phyloP scores from a whole-genome alignment of 2,797 vertebrate genomes.

The Squalus acanthias region DNA sequence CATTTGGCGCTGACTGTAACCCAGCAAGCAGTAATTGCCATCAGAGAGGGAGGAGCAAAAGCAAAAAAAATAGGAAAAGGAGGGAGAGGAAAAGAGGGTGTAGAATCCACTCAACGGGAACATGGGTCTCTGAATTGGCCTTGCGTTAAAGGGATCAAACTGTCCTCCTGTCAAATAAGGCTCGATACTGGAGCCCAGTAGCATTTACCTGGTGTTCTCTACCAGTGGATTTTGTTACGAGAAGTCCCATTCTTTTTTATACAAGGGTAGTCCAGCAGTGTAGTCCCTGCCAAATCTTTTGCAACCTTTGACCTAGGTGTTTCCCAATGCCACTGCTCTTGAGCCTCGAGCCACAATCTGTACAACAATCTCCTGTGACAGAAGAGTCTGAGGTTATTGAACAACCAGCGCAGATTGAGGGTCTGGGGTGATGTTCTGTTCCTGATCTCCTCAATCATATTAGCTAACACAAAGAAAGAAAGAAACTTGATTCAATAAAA shows the following conservation, averaged over 20 bases:
- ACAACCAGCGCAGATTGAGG: not conserved
- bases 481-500: slow-evolving; percentile 16
- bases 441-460: not conserved
- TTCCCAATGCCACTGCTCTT: not conserved
- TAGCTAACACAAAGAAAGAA: not conserved
- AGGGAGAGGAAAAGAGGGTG: not conserved
- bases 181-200: not conserved
- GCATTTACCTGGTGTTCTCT: not conserved
- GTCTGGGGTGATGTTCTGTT: not conserved
- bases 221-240: not conserved
- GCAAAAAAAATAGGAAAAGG: not conserved
- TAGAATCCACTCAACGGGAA: not conserved
- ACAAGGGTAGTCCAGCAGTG: not conserved
- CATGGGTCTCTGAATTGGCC: not conserved
- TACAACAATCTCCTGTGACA: too few relatives aligned
- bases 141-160: not conserved
- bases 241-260: not conserved
- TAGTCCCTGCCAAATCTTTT: not conserved
- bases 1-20: not conserved
- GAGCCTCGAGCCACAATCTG: not conserved
- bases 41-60: not conserved
- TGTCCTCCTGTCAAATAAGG: not conserved
- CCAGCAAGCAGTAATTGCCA: not conserved
- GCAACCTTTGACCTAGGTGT: not conserved
- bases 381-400: not conserved